Base-by-base conservation (phyloP, 2,797 vertebrate species). In the Rhyacichthys aspro region DNA sequence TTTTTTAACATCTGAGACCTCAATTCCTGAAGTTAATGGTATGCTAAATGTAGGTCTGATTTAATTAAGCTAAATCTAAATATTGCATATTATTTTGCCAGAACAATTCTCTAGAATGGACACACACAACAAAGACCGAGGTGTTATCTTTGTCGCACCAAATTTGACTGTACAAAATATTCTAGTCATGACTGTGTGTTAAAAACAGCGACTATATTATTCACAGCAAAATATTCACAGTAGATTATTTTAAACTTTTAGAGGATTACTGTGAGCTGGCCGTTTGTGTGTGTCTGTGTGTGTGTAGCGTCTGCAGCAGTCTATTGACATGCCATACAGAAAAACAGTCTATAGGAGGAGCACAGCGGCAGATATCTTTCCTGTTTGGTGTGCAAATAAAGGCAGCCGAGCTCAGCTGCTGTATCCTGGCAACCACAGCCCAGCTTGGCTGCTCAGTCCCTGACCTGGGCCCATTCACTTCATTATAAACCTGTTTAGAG, bases 381-480 rank as follows among this genome's bases (percentile, higher is more conserved):
- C 83, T 83, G 87, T 91, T 88, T 89, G 82, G 88, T 91, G 90
- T 86, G 90, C 91, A 94, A 94, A 95, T 89, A 94, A 42, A 68
- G 53, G 86, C 82, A 78, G 60, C 59, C 84, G 59, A 84, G 84
- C 90, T 84, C 84, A 11, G 67, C 78, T 85, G 64, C 83, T 52
- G 94, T 94, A 92, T 93, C 94, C 89, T 69, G 89, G 94, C 93
- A 95, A 95, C 93, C 61, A 38, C 57, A 90, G 87, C 88, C 39
- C 59, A 71, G 86, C 86, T 82, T 83, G 48, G 85, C 82, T 86
- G 60, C 85, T 90, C 79, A 90, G 90, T 88, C 89, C 89, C 89
- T 90, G 84, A 87, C 91, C 91, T 79, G 87, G 84, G 84, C 81
- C 89, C 84, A 93, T 91, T 92, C 89, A 92, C 91, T 91, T 95